These are phyloP conservation scores for Labeo rohita DNA, from an alignment of 2,113 vertebrate genomes.

Conservation along the genomic window DNA sequence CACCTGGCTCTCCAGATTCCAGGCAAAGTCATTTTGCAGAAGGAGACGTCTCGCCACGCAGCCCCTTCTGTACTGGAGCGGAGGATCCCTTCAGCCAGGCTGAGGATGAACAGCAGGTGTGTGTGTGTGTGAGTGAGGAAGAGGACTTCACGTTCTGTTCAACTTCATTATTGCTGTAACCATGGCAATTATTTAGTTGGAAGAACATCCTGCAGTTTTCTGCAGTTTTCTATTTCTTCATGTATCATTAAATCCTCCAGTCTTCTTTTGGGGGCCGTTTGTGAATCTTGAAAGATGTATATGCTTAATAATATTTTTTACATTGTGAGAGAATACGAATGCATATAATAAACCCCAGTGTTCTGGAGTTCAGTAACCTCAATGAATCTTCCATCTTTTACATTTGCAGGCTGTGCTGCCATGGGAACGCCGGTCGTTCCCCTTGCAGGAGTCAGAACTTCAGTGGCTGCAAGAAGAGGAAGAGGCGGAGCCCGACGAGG, in stretches of 20 bases:
- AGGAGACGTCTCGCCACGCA: constrained; percentile 49
- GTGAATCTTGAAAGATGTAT: not conserved
- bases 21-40: constrained; percentile 38
- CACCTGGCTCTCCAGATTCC: constrained; percentile 42
- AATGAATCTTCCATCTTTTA: not conserved
- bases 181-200: constrained; percentile 37
- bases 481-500: constrained; percentile 47
- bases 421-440: constrained; percentile 66
- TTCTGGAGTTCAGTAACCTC: not conserved
- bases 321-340: not conserved
- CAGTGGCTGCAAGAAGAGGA: constrained; percentile 55
- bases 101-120: constrained; percentile 63
- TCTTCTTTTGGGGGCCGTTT: not conserved
- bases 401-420: constrained; percentile 55
- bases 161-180: constrained; percentile 36
- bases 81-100: constrained; percentile 59
- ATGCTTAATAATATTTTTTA: not conserved
- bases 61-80: constrained; percentile 51
- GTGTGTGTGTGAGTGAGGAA: constrained; percentile 26
- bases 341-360: not conserved
- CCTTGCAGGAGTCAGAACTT: constrained; percentile 61
- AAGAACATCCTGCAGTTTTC: constrained; percentile 13
- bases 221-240: not conserved
- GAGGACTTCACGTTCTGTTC: constrained; percentile 43
- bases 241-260: not conserved